phyloP scores from a whole-genome alignment of 2,797 vertebrate genomes.

The Enteromius viviparus region DNA sequence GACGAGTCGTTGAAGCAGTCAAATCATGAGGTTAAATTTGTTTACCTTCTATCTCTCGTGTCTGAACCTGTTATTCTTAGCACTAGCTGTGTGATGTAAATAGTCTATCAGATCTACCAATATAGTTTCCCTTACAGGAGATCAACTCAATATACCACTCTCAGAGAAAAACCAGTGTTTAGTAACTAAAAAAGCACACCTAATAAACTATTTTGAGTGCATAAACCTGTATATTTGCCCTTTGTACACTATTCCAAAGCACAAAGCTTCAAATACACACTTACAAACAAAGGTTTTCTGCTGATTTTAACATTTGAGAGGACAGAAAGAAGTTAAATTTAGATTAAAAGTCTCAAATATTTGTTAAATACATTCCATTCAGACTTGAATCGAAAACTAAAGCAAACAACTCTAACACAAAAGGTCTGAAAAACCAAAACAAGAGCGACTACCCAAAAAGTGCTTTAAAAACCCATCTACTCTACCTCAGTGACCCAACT shows the following conservation, averaged over 20 bases:
- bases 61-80: not conserved
- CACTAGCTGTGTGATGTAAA: conserved; percentile 12
- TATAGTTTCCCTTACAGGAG: not conserved
- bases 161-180: not conserved
- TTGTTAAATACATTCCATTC: not conserved
- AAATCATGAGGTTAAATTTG: conserved; percentile 29
- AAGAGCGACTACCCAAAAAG: conserved; percentile 18
- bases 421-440: conserved; percentile 13
- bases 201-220: not conserved
- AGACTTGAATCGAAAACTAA: not conserved
- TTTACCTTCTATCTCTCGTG: conserved; percentile 13
- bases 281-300: conserved; percentile 3
- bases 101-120: conserved; percentile 1
- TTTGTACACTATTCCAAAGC: not conserved
- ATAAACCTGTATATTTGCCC: not conserved
- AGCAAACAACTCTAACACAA: not conserved
- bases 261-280: not conserved
- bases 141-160: not conserved
- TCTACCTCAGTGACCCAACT: conserved; percentile 33
- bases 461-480: conserved; percentile 37
- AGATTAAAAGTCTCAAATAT: not conserved
- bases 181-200: not conserved
- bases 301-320: not conserved
- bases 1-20: not conserved
- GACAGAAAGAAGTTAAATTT: not conserved